These are phyloP conservation scores for Oligia latruncula DNA, from an alignment of 2,888 invertebrate species.

Conservation along the genomic window DNA sequence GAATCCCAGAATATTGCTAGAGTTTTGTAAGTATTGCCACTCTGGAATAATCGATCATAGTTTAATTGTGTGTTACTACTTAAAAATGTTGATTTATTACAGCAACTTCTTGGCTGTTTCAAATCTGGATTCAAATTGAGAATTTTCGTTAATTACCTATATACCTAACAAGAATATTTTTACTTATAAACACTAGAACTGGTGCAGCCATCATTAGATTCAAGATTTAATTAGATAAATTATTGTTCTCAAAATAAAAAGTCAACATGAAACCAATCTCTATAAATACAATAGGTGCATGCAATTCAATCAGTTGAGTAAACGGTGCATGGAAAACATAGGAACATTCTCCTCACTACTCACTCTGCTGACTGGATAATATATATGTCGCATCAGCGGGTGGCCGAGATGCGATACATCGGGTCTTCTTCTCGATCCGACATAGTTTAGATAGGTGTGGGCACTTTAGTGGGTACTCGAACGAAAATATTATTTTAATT, in stretches of 20 bases:
- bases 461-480: too few species aligned
- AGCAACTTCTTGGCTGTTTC: neutral
- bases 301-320: neutral
- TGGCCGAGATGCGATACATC: too few species aligned
- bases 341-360: neutral
- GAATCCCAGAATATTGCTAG: conserved; percentile 74
- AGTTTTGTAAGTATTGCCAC: conserved; percentile 77
- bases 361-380: too few species aligned
- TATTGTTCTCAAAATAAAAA: too few species aligned
- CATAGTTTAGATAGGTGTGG: too few species aligned
- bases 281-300: neutral
- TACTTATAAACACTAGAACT: too few species aligned
- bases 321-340: neutral
- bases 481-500: too few species aligned
- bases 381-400: too few species aligned
- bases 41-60: neutral
- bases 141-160: neutral
- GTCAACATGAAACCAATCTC: neutral
- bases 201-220: too few species aligned
- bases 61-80: neutral
- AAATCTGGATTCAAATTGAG: neutral
- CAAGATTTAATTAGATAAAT: too few species aligned
- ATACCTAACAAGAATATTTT: too few species aligned
- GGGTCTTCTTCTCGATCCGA: too few species aligned
- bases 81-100: neutral